phyloP scores from a whole-genome alignment of 2,797 vertebrate genomes.

The Malurus leucopterus region DNA sequence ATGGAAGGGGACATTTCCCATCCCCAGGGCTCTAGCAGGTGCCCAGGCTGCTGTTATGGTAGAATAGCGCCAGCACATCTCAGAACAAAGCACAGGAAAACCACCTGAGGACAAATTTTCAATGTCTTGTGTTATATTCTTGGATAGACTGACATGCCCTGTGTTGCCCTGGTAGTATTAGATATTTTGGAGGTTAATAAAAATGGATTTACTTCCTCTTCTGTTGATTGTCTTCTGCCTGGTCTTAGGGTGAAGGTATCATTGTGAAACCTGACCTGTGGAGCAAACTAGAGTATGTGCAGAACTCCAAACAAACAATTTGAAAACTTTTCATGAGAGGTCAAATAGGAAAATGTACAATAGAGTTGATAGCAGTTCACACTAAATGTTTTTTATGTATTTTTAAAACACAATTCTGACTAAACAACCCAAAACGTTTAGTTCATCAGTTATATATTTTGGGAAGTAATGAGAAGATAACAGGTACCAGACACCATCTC shows the following conservation, averaged over 20 bases:
- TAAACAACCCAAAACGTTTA: not conserved
- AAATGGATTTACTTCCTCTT: not conserved
- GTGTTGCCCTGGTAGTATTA: not conserved
- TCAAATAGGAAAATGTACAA: not conserved
- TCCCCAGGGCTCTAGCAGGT: not conserved
- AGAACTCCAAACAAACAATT: not conserved
- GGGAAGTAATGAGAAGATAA: not conserved
- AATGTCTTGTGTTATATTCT: not conserved
- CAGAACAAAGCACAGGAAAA: not conserved
- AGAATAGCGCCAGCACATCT: not conserved
- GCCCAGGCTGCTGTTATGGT: not conserved
- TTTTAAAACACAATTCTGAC: not conserved
- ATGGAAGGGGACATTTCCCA: not conserved
- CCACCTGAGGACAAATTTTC: not conserved
- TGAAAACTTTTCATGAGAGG: not conserved
- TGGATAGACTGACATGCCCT: not conserved
- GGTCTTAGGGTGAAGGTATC: not conserved
- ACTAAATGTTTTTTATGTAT: not conserved
- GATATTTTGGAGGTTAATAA: not conserved
- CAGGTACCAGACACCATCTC: not conserved
- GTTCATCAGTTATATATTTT: not conserved
- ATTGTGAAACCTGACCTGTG: not conserved
- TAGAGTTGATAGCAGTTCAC: not conserved
- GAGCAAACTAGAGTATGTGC: fast-evolving
- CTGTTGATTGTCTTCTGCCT: not conserved